Evolutionary conservation across 1,140 invertebrate genomes (phyloP).

Genomic region (Bombus soroeensis): DNA sequence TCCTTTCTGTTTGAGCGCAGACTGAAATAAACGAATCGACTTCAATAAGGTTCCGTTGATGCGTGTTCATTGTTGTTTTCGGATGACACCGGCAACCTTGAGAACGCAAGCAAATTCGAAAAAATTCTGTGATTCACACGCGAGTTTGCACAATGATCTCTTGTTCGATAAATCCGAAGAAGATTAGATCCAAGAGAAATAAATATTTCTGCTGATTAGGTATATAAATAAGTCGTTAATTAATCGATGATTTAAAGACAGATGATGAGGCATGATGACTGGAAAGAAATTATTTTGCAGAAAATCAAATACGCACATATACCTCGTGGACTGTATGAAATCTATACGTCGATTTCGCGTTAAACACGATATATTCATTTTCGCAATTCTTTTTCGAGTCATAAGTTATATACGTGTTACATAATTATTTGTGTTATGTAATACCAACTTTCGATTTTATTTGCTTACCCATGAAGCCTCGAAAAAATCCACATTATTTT

Average conservation of each 20-base stretch:
- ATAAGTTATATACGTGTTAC: neutral
- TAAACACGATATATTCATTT: neutral
- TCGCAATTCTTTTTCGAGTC: neutral
- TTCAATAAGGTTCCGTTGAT: slow-evolving; percentile 1
- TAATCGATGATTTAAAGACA: too few species aligned
- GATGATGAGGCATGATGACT: too few species aligned
- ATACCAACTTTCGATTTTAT: neutral
- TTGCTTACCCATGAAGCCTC: neutral
- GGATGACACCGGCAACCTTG: neutral
- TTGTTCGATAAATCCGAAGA: neutral
- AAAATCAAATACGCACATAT: too few species aligned
- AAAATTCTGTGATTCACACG: neutral
- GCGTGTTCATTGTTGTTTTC: neutral
- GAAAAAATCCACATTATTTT: neutral
- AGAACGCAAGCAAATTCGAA: neutral
- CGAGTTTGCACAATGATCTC: neutral
- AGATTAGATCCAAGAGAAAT: too few species aligned
- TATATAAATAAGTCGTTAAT: too few species aligned
- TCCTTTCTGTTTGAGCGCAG: slow-evolving; percentile 34
- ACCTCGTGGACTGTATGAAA: neutral
- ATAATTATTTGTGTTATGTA: neutral
- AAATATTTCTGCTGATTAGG: neutral
- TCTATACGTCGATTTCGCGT: too few species aligned
- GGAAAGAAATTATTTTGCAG: too few species aligned
- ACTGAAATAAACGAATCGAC: slow-evolving; percentile 63